Evolutionary conservation across 2,113 vertebrate genomes (phyloP), one percentile per base, ranked within the genome.

Genomic region (Cricetomys ansorgei): DNA sequence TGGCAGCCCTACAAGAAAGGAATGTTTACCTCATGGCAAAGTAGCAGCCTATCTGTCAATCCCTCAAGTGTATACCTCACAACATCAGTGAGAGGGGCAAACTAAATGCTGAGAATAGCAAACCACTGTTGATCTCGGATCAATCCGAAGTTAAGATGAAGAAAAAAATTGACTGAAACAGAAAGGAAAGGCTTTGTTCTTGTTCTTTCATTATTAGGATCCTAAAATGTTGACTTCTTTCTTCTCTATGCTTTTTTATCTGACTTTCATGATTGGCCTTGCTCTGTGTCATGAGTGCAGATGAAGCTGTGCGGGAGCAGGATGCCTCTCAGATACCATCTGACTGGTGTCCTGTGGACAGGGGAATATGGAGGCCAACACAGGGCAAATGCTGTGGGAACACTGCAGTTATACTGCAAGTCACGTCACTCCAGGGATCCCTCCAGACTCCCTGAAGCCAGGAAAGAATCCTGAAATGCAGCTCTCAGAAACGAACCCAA

Each of bases 311-410:
- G 37, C 34, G 43, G 2, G 43, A 43, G 11, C 1, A 70, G 12
- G 1, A 25, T 25, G 12, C 1, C 7, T 13, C 13, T 57, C 53
- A 9, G 8, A 83, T 10, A 16, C 15, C 13, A 2, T 16, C 8
- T 5, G n/a, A n/a, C 40, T 23, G 15, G 25, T 31, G 29, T 23
- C 23, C 19, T 25, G 7, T 29, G 53, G 19, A 23, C 12, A 11
- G 0, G 75, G 40, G 2, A 43, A 12, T 10, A 7, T 53, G 11
- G 64, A 81, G 34, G 43, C 27, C 45, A 43, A 80, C 53, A 29
- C 4, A 11, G 12, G 43, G n/a, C 64, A 29, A 15, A 21, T 1
- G 25, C n/a, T 29, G 55, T 62, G 3, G 31, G 21, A 73, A 45
- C 3, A n/a, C 2, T 11, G 3, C 4, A 17, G 29, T 72, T 27